A percentile compares a stretch with the other conserved stretches of the same genome.
These are phyloP conservation scores for Ceratosolen solmsi DNA, from an alignment of 1,140 invertebrate genomes.

Conservation along the genomic window DNA sequence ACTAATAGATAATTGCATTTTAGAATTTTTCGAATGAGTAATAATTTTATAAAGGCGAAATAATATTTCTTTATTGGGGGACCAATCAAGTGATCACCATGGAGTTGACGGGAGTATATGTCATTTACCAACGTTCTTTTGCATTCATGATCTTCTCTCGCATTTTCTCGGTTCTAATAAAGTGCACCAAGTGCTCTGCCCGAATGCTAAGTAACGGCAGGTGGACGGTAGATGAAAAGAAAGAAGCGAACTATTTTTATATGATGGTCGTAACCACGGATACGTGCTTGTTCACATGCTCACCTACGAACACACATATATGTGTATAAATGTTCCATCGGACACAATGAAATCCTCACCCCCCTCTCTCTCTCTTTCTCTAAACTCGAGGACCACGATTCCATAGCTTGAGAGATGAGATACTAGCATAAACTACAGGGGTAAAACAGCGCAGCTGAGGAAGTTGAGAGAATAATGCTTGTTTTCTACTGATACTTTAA, in stretches of 20 bases:
- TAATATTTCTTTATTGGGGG: too few relatives aligned
- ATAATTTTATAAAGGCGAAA: too few relatives aligned
- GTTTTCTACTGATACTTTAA: not conserved
- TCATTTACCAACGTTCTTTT: constrained; percentile 29
- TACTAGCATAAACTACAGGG: not conserved
- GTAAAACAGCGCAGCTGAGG: not conserved
- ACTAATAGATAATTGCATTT: too few relatives aligned
- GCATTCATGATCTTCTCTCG: too few relatives aligned
- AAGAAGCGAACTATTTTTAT: constrained; percentile 24
- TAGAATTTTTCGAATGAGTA: too few relatives aligned
- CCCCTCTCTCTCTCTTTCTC: not conserved
- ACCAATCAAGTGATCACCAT: too few relatives aligned
- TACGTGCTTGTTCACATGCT: constrained; percentile 9
- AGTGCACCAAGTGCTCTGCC: not conserved
- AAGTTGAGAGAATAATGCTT: not conserved
- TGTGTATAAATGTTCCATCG: too few relatives aligned
- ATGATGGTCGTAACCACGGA: constrained; percentile 22
- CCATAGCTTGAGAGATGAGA: not conserved
- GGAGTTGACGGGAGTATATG: not conserved
- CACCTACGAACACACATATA: too few relatives aligned
- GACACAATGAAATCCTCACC: too few relatives aligned
- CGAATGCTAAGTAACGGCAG: constrained; percentile 24
- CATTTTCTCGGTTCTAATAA: constrained; percentile 10
- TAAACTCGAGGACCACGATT: constrained; percentile 17
- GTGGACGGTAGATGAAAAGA: not conserved